Conservation (phyloP, 2,113 vertebrate genomes). For the Thryonomys swinderianus region DNA sequence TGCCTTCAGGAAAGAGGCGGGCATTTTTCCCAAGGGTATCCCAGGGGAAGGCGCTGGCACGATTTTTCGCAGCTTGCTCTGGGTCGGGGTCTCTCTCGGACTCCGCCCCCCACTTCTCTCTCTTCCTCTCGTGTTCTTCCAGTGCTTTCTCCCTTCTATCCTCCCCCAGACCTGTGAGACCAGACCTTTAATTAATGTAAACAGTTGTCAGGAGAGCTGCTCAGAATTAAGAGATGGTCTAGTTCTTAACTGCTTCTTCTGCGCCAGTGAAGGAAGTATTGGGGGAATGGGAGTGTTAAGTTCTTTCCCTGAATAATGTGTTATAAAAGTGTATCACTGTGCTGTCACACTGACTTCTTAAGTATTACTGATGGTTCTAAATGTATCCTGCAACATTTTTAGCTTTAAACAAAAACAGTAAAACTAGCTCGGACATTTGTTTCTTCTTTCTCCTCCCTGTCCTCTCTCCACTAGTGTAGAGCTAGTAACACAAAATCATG, state of each 20-base stretch:
- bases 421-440: conserved; percentile 71
- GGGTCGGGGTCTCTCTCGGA: background rate
- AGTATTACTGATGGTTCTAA: conserved; percentile 60
- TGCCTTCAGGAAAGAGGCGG: background rate
- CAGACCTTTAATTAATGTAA: conserved; percentile 54
- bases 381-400: conserved; percentile 79
- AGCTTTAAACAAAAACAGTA: conserved; percentile 61
- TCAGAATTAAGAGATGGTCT: background rate
- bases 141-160: too few species aligned
- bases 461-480: conserved; percentile 30
- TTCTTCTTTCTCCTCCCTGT: conserved; percentile 53
- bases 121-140: background rate
- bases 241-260: background rate
- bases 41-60: conserved; percentile 19
- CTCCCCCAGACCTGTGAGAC: conserved; percentile 55
- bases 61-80: background rate
- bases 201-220: conserved; percentile 40
- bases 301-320: background rate
- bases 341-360: conserved; percentile 63
- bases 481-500: conserved; percentile 68
- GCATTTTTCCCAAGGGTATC: conserved; percentile 35
- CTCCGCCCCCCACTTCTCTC: background rate
- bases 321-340: conserved; percentile 55
- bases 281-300: background rate
- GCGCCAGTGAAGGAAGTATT: background rate